Evolutionary conservation across 2,888 invertebrate species (phyloP), one percentile per base, ranked within the genome.

Genomic region (Cataglyphis livida): DNA sequence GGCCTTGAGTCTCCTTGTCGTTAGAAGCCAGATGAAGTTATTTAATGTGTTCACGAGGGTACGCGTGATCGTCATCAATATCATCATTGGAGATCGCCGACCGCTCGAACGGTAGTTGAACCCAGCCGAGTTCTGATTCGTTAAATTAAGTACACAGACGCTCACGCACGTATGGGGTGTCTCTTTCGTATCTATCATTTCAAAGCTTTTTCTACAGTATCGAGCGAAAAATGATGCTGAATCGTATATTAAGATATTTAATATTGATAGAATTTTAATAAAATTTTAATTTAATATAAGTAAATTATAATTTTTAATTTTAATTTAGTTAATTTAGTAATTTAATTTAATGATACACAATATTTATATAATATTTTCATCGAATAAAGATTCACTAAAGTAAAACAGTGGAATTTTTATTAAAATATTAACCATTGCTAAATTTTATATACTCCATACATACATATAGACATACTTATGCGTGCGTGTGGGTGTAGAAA

Each of bases 61-160:
- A 78, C 66, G 78, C 71, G 74, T 57, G 82, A 86, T 85, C 79
- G 68, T 76, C 66, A 81, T 82, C 66, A 83, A 85, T 70, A 79
- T 84, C 82, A 35, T 82, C 83, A 83, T 81, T 82, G 84, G 75
- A 82, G 83, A 84, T 79, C 83, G 83, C 74, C 65, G 84, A 82
- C 84, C 85, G 87, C 62, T 85, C 84, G 79, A 83, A 91, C 91
- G 92, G 91, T 91, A 91, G 92, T 93, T 93, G 93, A 93, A 93
- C 92, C 89, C 92, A 79, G 51, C 38, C 86, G 84, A 85, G 84
- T 66, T 86, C 83, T 85, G 86, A 89, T 87, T 89, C 85, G 90
- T 89, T 90, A 85, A 89, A 88, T 89, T 86, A 83, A 83, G 57
- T 78, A 79, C 81, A 85, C 64, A 68, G 70, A 61, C 81, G 66